These are phyloP conservation scores for Hippopotamus amphibius DNA, from an alignment of 2,113 vertebrate species.

Conservation along the genomic window DNA sequence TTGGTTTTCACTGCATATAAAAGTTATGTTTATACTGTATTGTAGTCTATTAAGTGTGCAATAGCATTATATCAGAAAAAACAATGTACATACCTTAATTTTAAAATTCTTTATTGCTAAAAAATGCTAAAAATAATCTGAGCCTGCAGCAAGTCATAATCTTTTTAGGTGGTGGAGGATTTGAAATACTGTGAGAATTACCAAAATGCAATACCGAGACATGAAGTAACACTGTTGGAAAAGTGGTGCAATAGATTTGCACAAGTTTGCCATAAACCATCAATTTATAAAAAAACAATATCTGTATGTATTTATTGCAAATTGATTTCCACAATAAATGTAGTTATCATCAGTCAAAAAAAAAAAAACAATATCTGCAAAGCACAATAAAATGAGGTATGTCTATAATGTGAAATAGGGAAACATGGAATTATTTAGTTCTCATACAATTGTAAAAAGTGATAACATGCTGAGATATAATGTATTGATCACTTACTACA, in stretches of 20 bases:
- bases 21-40: background rate
- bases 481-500: background rate
- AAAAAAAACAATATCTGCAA: background rate
- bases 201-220: background rate
- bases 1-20: background rate
- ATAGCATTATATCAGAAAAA: background rate
- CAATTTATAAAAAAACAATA: background rate
- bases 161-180: background rate
- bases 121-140: background rate
- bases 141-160: background rate
- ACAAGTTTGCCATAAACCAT: background rate
- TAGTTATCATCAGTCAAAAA: too few relatives aligned
- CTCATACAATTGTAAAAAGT: background rate
- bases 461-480: background rate
- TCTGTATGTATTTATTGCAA: too few relatives aligned
- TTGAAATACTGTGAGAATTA: background rate
- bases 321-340: too few relatives aligned
- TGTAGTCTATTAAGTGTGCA: background rate
- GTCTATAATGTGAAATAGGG: background rate
- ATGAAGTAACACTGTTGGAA: background rate
- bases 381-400: background rate
- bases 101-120: background rate
- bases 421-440: background rate
- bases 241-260: background rate
- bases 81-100: background rate